These are phyloP conservation scores for Thecophora atra DNA, from an alignment of 2,888 invertebrate species.

Conservation along the genomic window DNA sequence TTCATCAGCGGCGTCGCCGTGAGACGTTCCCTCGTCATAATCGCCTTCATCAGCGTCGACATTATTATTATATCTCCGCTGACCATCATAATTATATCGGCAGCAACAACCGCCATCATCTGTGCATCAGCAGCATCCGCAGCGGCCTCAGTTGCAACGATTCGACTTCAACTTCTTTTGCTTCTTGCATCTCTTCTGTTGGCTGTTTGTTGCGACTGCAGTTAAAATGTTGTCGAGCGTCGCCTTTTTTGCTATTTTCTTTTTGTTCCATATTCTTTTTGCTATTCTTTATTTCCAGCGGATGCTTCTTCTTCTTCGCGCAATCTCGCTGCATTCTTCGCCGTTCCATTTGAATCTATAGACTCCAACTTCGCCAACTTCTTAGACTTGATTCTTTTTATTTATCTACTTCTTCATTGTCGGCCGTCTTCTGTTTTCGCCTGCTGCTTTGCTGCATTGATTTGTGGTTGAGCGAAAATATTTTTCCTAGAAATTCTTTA, in stretches of 20 bases:
- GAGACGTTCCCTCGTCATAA: too few relatives aligned
- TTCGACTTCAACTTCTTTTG: not conserved
- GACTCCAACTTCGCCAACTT: not conserved
- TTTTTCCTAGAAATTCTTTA: slow-evolving; percentile 22
- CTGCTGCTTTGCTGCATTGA: slow-evolving; percentile 13
- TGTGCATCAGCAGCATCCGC: slow-evolving; percentile 17
- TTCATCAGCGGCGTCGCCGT: too few relatives aligned
- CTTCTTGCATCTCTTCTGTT: not conserved
- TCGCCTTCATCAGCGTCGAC: too few relatives aligned
- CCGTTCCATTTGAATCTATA: slow-evolving; percentile 6
- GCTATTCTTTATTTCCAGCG: not conserved
- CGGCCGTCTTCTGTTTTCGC: slow-evolving; percentile 17
- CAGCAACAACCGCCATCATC: slow-evolving; percentile 7
- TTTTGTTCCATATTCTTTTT: not conserved
- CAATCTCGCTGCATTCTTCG: slow-evolving; percentile 7
- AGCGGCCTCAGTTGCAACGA: not conserved
- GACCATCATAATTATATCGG: too few relatives aligned
- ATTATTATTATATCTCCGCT: too few relatives aligned
- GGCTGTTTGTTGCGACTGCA: too few relatives aligned
- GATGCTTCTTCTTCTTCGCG: not conserved
- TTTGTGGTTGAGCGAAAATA: slow-evolving; percentile 9
- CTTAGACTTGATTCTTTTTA: not conserved
- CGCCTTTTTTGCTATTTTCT: not conserved
- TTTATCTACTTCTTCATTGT: not conserved
- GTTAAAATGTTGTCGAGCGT: too few relatives aligned